phyloP scores from a whole-genome alignment of 2,888 invertebrate genomes.

The Drosophila mimetica region DNA sequence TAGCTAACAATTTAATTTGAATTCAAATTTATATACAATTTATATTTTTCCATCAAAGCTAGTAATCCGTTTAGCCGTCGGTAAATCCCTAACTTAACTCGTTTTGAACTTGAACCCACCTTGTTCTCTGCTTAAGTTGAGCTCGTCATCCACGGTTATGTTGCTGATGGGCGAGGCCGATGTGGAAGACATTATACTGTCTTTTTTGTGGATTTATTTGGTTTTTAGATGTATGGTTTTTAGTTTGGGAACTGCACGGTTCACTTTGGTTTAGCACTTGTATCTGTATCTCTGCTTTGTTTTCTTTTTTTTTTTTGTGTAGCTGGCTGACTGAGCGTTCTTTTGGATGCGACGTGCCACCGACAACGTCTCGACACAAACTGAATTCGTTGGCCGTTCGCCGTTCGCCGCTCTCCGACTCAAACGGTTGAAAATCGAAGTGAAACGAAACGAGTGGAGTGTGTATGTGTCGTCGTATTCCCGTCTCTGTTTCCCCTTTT shows the following conservation, averaged over 20 bases:
- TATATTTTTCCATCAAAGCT: not conserved
- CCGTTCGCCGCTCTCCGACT: slow-evolving; percentile 74
- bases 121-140: slow-evolving; percentile 82
- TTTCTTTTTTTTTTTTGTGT: slow-evolving; percentile 43
- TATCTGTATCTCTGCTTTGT: not conserved
- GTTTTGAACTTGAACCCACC: slow-evolving; percentile 74
- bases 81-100: not conserved
- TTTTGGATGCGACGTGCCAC: slow-evolving; percentile 68
- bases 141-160: slow-evolving; percentile 84
- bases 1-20: too few species aligned
- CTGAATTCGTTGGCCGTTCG: slow-evolving; percentile 72
- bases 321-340: slow-evolving; percentile 53
- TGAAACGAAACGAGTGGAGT: slow-evolving; percentile 34
- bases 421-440: slow-evolving; percentile 74
- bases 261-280: slow-evolving; percentile 10
- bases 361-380: slow-evolving; percentile 80
- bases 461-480: slow-evolving; percentile 33
- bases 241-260: not conserved
- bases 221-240: slow-evolving; percentile 1
- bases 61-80: slow-evolving; percentile 60
- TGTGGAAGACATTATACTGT: slow-evolving; percentile 83
- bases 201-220: slow-evolving; percentile 43
- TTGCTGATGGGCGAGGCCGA: slow-evolving; percentile 84
- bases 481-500: slow-evolving; percentile 33
- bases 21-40: too few species aligned